A percentile compares a stretch with the other conserved stretches of the same genome.
Conservation (phyloP, 2,113 vertebrate species). For the Pedetes capensis region DNA sequence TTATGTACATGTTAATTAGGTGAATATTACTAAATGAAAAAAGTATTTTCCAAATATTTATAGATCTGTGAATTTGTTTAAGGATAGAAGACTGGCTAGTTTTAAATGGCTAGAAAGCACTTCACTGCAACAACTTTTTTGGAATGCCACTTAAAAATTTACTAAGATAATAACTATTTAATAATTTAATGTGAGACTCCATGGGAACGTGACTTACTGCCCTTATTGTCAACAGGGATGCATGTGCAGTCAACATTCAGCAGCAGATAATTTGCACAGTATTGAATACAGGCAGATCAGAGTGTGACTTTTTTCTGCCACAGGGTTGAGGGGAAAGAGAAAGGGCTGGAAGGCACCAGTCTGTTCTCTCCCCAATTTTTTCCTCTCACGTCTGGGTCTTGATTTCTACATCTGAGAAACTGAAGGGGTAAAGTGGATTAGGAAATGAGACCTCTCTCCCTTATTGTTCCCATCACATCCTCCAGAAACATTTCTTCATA, state of each 20-base stretch:
- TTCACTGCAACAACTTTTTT: not conserved
- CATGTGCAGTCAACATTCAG: rapidly evolving
- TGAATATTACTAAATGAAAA: not conserved
- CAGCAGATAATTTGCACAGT: rapidly evolving
- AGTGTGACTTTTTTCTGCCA: not conserved
- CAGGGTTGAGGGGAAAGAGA: not conserved
- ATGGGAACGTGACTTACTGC: not conserved
- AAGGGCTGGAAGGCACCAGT: not conserved
- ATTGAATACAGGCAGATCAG: not conserved
- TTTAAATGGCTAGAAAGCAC: not conserved
- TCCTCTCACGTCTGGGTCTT: not conserved
- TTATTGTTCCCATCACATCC: not conserved
- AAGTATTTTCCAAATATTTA: not conserved
- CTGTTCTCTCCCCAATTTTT: not conserved
- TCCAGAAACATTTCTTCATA: not conserved
- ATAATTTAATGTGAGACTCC: not conserved
- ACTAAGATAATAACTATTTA: not conserved
- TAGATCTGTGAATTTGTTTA: not conserved
- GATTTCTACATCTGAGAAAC: not conserved
- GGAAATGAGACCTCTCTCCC: not conserved
- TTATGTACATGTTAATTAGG: not conserved
- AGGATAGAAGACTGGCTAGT: not conserved
- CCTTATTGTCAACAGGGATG: not conserved
- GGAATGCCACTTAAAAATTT: not conserved
- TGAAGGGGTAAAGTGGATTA: not conserved